A percentile compares a stretch with the other conserved stretches of the same genome.
These are phyloP conservation scores for Tromatobia lineatoria DNA, from an alignment of 2,888 invertebrate genomes.

Conservation along the genomic window DNA sequence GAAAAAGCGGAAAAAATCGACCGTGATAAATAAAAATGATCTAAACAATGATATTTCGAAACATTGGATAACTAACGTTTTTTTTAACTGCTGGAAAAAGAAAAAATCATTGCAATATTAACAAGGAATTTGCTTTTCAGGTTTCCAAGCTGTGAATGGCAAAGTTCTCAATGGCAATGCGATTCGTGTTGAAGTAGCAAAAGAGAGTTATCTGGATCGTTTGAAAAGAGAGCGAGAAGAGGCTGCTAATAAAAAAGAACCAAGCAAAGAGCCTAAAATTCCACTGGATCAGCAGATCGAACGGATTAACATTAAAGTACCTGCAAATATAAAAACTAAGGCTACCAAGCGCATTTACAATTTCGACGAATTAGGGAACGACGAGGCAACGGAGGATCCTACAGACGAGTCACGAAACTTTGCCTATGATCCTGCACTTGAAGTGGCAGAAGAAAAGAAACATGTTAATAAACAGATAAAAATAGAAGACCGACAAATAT, in stretches of 20 bases:
- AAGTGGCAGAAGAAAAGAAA: constrained; percentile 1
- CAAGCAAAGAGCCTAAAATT: constrained; percentile 5
- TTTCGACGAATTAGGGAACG: constrained; percentile 40
- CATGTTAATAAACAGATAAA: neutral
- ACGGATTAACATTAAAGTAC: constrained; percentile 55
- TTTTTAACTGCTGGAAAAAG: neutral
- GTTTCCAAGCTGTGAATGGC: constrained; percentile 68
- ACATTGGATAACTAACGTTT: neutral
- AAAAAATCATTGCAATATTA: neutral
- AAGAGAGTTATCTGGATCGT: constrained; percentile 73
- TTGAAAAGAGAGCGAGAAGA: constrained; percentile 73
- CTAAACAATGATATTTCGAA: no score
- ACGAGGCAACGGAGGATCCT: neutral
- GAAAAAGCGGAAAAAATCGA: neutral
- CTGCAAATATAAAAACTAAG: constrained; percentile 33
- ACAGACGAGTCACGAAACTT: neutral
- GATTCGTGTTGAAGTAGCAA: constrained; percentile 71
- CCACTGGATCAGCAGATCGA: constrained; percentile 31
- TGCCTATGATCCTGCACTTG: constrained; percentile 45
- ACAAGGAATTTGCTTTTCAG: constrained; percentile 52
- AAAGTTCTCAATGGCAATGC: constrained; percentile 62
- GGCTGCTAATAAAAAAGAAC: constrained; percentile 22
- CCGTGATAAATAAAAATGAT: neutral
- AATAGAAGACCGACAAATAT: neutral
- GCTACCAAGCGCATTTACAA: constrained; percentile 55